Evolutionary conservation across 2,888 invertebrate species (phyloP), one percentile per base, ranked within the genome.

Genomic region (Fabriciana adippe): DNA sequence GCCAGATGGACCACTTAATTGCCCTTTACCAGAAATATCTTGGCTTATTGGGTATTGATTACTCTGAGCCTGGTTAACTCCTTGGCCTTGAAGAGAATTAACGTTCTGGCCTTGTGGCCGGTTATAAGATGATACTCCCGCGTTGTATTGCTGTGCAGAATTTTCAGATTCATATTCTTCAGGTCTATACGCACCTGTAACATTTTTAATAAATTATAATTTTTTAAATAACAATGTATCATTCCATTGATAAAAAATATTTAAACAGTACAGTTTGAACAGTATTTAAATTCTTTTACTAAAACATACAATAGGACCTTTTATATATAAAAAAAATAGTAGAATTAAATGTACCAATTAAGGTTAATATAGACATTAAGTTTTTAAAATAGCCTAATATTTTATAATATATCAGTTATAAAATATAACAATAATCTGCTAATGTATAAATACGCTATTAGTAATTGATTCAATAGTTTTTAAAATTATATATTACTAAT

Each of bases 161-260:
- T 55, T 66, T n/a, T 75, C 73, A 8, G 71, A 66, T 64, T 82
- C 81, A 66, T 89, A 83, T 79, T 90, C 90, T 41, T 87, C 84
- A 0, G 91, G 90, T 55, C 86, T 81, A 79, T 92, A 92, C 18
- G 92, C 90, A 69, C 92, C 92, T 92, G 77, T 4, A 84, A 66
- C 57, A 63, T 64, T 68, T 50, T 54, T n/a, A 41, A 41, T 31
- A 35, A n/a, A 41, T 41, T 35, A 48, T 48, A 1, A 15, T 68
- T 53, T 55, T 67, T 21, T 48, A 14, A 41, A 13, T 21, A 64
- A 14, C 48, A 26, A 16, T 2, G 16, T 15, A 26, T 41, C n/a
- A 48, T 15, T 53, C 54, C 15, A 66, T 1, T 35, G 8, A 35
- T 35, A 35, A 6, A 35, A 26, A 41, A 11, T 41, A 41, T n/a